Conservation (phyloP, 2,888 invertebrate genomes). For the Phyto melanocephala region DNA sequence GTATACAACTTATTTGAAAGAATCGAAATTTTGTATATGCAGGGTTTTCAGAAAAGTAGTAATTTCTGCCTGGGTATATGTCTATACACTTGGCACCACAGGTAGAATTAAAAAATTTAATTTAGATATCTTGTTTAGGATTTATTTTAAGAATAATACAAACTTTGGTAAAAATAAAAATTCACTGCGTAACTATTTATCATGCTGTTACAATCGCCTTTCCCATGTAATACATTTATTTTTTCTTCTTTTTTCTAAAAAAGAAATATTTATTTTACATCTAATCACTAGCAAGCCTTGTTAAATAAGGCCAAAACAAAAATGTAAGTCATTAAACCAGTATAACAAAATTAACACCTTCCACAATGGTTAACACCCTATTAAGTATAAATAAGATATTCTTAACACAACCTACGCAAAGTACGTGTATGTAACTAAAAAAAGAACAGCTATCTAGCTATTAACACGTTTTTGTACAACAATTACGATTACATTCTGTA, state of each 20-base stretch:
- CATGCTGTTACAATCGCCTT: neutral
- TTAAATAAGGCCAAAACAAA: neutral
- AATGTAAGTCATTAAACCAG: neutral
- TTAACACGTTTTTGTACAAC: neutral
- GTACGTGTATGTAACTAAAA: neutral
- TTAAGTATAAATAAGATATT: neutral
- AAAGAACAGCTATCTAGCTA: neutral
- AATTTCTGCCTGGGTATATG: no score
- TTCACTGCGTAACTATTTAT: neutral
- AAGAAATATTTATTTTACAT: no score
- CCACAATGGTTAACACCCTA: neutral
- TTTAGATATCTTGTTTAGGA: no score
- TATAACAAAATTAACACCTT: constrained; percentile 17
- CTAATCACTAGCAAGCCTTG: no score
- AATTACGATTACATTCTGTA: neutral
- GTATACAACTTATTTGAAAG: no score
- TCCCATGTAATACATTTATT: no score
- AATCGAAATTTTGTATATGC: no score
- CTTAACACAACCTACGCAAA: neutral
- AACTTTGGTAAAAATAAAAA: neutral
- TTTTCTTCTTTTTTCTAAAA: no score
- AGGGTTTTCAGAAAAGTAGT: no score
- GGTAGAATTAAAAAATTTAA: no score
- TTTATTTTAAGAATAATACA: no score
- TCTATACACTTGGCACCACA: no score